Percentiles rank a stretch among this genome's conserved stretches.
phyloP scores from a whole-genome alignment of 2,113 vertebrate genomes.

The Desmodus rotundus region DNA sequence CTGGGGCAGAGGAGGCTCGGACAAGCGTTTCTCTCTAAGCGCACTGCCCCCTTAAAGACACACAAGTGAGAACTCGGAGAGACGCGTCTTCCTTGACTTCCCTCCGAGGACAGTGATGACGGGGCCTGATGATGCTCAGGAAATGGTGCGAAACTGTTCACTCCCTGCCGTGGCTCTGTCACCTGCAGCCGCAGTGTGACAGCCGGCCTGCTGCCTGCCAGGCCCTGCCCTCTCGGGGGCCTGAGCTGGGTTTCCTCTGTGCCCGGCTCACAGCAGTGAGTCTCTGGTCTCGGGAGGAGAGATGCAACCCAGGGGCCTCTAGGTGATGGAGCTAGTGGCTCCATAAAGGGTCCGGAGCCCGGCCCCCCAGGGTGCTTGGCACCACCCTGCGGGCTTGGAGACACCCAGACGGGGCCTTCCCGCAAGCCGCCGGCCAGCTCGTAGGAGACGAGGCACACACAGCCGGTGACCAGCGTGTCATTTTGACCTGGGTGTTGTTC shows the following conservation, averaged over 20 bases:
- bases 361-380: background rate
- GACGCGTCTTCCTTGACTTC: background rate
- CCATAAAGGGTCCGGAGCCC: background rate
- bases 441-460: fast-evolving
- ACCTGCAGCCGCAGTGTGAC: background rate
- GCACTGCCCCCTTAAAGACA: background rate
- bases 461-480: fast-evolving
- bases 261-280: background rate
- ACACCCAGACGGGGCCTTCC: background rate
- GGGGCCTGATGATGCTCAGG: background rate
- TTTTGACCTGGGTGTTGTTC: background rate
- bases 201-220: too few relatives aligned
- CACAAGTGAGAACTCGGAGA: conserved; percentile 26
- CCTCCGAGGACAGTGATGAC: conserved; percentile 30
- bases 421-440: fast-evolving
- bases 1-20: conserved; percentile 31
- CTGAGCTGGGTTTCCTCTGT: background rate
- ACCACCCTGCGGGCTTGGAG: background rate
- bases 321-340: background rate
- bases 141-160: background rate
- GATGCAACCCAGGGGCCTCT: background rate
- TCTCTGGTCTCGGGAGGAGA: background rate
- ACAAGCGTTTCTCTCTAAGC: conserved; percentile 55
- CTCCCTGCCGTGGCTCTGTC: conserved; percentile 26
- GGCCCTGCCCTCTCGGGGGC: background rate